Base-by-base conservation (phyloP, 2,797 vertebrate genomes). In the Coranthus polyacanthus region DNA sequence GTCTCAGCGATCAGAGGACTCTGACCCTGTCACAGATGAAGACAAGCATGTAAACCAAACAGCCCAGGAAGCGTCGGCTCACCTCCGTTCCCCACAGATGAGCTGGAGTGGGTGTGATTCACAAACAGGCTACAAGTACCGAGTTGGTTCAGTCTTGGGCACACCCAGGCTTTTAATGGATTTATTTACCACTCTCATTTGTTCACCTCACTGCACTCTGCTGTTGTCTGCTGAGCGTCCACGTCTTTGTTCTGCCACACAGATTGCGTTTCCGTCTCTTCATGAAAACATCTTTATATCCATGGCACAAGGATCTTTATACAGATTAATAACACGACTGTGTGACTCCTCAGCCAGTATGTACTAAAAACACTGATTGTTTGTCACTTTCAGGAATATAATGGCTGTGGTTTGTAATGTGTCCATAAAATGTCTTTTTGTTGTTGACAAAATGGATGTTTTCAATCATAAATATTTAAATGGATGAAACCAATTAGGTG, bases 31-130 rank as follows among this genome's bases (percentile, higher is more conserved):
- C 83, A 72, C 61, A 69, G 45, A 46, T 26, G 49, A 76, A 79
- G 75, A 86, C 81, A 79, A 51, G 72, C 72, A 56, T 66, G 57
- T 9, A 81, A 74, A 73, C 59, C 68, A 79, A 79, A 82, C 78
- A 68, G 36, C 2, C 16, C 22, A 24, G 50, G 55, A 52, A 46
- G 68, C 12, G 0, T 13, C 7, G 0, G 22, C 44, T 47, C 50
- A 67, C 58, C 81, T 75, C 65, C 62, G 77, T 66, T 53, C 53
- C 11, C 39, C 11, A 1, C 38, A 13, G 46, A 80, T 21, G 22
- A 56, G 7, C 15, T 12, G 18, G 53, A 72, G 70, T 38, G 60
- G 44, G 51, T 41, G 50, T 55, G 43, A 65, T 54, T 71, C 29
- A 63, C 51, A 57, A 70, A 75, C 71, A 50, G 56, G 16, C 2